Evolutionary conservation across 2,113 vertebrate species (phyloP).

Genomic region (Xiphias gladius): DNA sequence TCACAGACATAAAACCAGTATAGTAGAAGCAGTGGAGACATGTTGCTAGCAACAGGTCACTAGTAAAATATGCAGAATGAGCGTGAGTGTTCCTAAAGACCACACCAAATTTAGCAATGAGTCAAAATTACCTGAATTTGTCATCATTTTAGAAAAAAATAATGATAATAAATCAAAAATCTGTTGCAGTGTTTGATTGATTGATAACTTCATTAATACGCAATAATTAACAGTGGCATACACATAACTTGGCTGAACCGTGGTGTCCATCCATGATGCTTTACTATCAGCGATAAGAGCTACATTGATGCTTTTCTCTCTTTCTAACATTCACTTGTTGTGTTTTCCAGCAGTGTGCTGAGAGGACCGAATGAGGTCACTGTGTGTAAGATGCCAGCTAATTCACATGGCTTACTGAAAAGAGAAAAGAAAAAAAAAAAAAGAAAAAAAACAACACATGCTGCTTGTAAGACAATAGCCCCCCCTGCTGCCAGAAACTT

Average conservation of each 20-base stretch:
- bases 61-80: neutral
- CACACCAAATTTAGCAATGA: neutral
- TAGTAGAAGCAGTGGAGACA: neutral
- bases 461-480: constrained; percentile 38
- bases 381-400: constrained; percentile 40
- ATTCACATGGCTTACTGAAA: constrained; percentile 29
- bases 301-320: constrained; percentile 29
- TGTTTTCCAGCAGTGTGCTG: constrained; percentile 51
- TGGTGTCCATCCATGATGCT: constrained; percentile 1
- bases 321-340: constrained; percentile 40
- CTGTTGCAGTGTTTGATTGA: neutral
- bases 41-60: neutral
- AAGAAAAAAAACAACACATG: neutral
- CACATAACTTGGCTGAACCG: constrained; percentile 2
- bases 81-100: neutral
- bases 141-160: neutral
- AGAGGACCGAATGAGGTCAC: constrained; percentile 73
- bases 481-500: constrained; percentile 61
- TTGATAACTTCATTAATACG: neutral
- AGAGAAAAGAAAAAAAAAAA: neutral
- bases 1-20: neutral
- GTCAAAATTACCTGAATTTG: neutral
- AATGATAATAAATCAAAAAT: no score
- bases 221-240: neutral
- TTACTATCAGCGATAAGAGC: constrained; percentile 17